These are phyloP conservation scores for Natrix natrix DNA, from an alignment of 2,797 vertebrate species.

Conservation along the genomic window DNA sequence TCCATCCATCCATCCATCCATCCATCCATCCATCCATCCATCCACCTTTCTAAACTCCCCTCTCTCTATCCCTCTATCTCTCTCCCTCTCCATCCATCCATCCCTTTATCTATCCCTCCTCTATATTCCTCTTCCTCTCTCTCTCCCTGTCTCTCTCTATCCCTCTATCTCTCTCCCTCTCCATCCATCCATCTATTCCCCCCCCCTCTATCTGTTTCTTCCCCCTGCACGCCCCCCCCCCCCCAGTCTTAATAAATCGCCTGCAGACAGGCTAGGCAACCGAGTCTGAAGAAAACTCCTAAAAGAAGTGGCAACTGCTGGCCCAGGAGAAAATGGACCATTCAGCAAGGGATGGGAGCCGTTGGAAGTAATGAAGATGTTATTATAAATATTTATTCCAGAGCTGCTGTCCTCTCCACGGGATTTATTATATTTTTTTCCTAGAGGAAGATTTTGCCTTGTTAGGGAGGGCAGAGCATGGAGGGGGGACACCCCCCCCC, in stretches of 20 bases:
- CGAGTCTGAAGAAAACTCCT: background rate
- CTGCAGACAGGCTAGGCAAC: background rate
- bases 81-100: too few relatives aligned
- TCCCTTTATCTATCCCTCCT: too few relatives aligned
- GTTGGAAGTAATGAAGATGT: background rate
- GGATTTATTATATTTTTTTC: too few relatives aligned
- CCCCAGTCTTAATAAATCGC: background rate
- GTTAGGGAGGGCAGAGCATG: background rate
- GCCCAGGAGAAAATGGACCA: background rate
- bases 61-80: too few relatives aligned
- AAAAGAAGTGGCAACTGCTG: background rate
- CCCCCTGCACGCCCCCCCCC: rapidly evolving
- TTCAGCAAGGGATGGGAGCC: too few relatives aligned
- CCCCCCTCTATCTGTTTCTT: too few relatives aligned
- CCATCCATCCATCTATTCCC: too few relatives aligned
- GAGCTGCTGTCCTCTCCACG: too few relatives aligned
- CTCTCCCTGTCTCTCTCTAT: background rate
- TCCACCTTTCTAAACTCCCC: too few relatives aligned
- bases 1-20: too few relatives aligned
- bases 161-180: background rate
- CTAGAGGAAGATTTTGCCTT: background rate
- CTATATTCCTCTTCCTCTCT: background rate
- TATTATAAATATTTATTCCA: too few relatives aligned
- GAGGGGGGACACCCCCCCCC: background rate
- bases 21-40: too few relatives aligned